Evolutionary conservation across 1,140 invertebrate species (phyloP), one percentile per base, ranked within the genome.

Genomic region (Grapholita molesta): DNA sequence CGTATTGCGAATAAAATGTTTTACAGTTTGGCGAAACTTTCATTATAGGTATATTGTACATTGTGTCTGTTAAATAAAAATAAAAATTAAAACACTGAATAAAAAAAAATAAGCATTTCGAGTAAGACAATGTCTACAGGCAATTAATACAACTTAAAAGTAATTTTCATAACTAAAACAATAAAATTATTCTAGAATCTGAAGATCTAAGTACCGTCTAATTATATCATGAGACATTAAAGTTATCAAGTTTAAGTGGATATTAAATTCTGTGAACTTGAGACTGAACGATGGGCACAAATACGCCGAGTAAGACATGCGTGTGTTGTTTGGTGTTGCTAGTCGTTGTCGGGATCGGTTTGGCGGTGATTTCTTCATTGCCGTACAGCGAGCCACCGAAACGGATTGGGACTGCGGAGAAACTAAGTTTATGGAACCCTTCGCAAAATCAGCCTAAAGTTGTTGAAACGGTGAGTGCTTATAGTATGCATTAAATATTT

Each of bases 291-390:
- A 94, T 94, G 93, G 93, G 93, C 70, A 94, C 94, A 93, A 93
- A 94, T 72, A 88, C 94, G 75, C 94, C 94, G 15, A 89, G 87
- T 70, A 92, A 93, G 76, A 82, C 93, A 70, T 93, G 93, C 75
- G 89, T 93, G 77, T 92, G 89, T 77, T 89, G 88, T 12, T 79
- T 94, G 65, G 78, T 93, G 24, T 66, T 93, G 11, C 84, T 93
- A 64, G 89, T 94, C 71, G 64, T 93, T 52, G 71, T 94, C 61
- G 93, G 93, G 65, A 86, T 93, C 67, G 88, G 91, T 57, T 83
- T 94, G 12, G 93, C 93, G 5, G 92, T 93, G 61, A 81, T 93
- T 33, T 94, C 93, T 3, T 93, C 93, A 0, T 79, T 93, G 71
- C 87, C 90, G 68, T 86, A 93, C 76, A 92, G 93, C 38, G 87